These are phyloP conservation scores for Lysandra coridon DNA, from an alignment of 2,888 invertebrate species.

Conservation along the genomic window DNA sequence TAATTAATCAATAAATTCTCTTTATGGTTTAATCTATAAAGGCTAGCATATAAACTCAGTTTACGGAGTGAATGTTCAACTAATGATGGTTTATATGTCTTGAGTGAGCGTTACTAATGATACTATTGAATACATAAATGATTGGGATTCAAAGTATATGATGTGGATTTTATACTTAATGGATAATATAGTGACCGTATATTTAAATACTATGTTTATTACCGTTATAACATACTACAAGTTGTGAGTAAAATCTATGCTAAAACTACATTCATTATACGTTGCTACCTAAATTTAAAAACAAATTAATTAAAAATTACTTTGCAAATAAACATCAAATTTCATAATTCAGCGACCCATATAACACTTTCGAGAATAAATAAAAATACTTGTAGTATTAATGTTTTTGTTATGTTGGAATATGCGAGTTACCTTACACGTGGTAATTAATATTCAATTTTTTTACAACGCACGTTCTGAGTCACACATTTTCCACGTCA, in stretches of 20 bases:
- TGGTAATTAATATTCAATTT: constrained; percentile 15
- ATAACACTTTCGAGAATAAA: not conserved
- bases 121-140: not conserved
- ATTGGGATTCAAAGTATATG: not conserved
- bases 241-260: too few species aligned
- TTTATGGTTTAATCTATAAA: constrained; percentile 17
- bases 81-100: constrained; percentile 1
- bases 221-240: too few species aligned
- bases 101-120: constrained; percentile 4
- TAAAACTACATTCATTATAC: too few species aligned
- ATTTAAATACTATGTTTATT: too few species aligned
- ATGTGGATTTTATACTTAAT: not conserved
- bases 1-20: constrained; percentile 20
- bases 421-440: constrained; percentile 13
- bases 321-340: not conserved
- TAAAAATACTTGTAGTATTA: not conserved
- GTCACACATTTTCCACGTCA: constrained; percentile 21
- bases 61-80: not conserved
- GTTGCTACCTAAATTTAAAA: not conserved
- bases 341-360: constrained; percentile 8
- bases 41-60: not conserved
- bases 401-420: constrained; percentile 13
- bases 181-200: not conserved
- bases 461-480: constrained; percentile 5
- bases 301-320: not conserved